Evolutionary conservation across 64 coral and sea anemone genomes (phyloP).

Genomic region (Stichodactyla helianthus): DNA sequence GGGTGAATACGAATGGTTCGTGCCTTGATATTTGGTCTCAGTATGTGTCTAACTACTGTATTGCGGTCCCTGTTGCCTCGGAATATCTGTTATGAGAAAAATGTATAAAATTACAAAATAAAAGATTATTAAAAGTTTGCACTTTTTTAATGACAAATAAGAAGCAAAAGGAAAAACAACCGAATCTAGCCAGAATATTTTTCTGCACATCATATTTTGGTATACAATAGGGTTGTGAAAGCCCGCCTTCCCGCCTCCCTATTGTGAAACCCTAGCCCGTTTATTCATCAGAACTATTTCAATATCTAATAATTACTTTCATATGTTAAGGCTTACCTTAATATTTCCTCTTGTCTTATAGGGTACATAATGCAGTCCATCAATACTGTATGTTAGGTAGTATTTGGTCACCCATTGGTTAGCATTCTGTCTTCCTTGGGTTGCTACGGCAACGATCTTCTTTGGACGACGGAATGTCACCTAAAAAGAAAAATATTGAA

Average conservation of each 20-base stretch:
- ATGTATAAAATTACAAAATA: not conserved
- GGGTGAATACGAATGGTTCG: slow-evolving; percentile 11
- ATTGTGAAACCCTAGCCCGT: no score
- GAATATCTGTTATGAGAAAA: not conserved
- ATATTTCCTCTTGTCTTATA: not conserved
- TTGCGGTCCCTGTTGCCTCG: slow-evolving; percentile 14
- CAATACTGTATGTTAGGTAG: slow-evolving; percentile 13
- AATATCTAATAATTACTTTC: no score
- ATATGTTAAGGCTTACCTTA: not conserved
- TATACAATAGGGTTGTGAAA: no score
- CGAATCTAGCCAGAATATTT: no score
- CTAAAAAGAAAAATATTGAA: not conserved
- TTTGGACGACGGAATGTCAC: slow-evolving; percentile 13
- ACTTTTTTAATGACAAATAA: no score
- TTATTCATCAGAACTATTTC: no score
- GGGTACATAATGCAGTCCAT: not conserved
- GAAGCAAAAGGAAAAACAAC: no score
- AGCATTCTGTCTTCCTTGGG: slow-evolving; percentile 7
- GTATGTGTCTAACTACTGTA: not conserved
- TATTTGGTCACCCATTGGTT: slow-evolving; percentile 21
- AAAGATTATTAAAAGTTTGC: not conserved
- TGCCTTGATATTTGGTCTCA: not conserved
- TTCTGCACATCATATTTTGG: no score
- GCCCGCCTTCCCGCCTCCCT: no score
- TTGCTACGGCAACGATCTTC: slow-evolving; percentile 24